Conservation (phyloP, 2,888 invertebrate genomes). For the Cantharis lateralis region DNA sequence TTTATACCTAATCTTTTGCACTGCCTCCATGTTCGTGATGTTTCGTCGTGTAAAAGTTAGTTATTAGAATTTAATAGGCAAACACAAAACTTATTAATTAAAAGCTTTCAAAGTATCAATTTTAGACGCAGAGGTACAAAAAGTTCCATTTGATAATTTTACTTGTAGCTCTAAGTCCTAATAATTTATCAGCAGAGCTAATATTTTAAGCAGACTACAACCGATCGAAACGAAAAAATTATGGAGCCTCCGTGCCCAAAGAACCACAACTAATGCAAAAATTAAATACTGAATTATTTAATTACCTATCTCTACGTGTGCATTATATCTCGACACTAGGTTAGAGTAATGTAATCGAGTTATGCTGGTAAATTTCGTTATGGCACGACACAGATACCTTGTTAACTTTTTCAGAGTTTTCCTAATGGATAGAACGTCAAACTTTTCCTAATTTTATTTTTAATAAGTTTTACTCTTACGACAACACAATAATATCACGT, state of each 20-base stretch:
- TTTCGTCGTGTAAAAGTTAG: not conserved
- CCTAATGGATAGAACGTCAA: slow-evolving; percentile 15
- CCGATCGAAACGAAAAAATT: too few species aligned
- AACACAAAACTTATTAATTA: slow-evolving; percentile 14
- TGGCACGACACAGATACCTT: slow-evolving; percentile 18
- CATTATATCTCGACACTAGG: slow-evolving; percentile 15
- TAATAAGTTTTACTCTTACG: not conserved
- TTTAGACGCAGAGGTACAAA: not conserved
- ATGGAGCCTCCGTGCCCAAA: not conserved
- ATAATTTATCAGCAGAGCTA: not conserved
- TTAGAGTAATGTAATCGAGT: slow-evolving; percentile 10
- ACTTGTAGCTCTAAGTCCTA: not conserved
- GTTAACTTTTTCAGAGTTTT: slow-evolving; percentile 19
- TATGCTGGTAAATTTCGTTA: slow-evolving; percentile 17
- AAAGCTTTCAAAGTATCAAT: not conserved
- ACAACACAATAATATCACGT: not conserved
- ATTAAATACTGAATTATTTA: slow-evolving; percentile 20
- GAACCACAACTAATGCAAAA: slow-evolving; percentile 11
- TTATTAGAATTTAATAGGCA: slow-evolving; percentile 4
- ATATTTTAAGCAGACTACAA: not conserved
- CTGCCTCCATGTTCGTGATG: not conserved
- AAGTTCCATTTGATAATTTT: not conserved
- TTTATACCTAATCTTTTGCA: not conserved
- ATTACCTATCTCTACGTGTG: slow-evolving; percentile 15
- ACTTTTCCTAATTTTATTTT: slow-evolving; percentile 4